A percentile compares a stretch with the other conserved stretches of the same genome.
Conservation (phyloP, 2,113 vertebrate genomes). For the Formicarius rufipectus region DNA sequence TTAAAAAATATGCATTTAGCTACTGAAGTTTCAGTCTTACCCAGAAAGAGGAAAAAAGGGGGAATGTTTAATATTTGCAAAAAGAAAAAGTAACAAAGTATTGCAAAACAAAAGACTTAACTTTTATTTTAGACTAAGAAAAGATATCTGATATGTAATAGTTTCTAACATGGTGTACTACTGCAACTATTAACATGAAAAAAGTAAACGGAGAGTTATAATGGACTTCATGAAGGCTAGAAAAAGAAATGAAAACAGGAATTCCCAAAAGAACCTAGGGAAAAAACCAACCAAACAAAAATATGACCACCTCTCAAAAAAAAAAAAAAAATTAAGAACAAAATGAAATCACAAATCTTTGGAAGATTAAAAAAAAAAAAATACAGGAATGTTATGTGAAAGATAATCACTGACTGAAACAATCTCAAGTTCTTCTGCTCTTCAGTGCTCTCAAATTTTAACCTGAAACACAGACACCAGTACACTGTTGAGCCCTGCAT, state of each 20-base stretch:
- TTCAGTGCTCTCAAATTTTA: background rate
- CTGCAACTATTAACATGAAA: background rate
- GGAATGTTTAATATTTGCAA: background rate
- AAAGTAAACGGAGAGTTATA: background rate
- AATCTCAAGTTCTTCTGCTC: background rate
- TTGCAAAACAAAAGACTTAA: background rate
- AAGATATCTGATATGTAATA: background rate
- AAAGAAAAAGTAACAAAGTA: background rate
- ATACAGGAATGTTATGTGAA: background rate
- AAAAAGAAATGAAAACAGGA: background rate
- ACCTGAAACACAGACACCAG: background rate
- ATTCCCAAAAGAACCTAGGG: background rate
- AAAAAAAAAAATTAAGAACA: background rate
- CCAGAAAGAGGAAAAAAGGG: background rate
- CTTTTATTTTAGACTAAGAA: background rate
- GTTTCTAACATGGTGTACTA: background rate
- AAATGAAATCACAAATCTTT: background rate
- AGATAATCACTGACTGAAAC: background rate
- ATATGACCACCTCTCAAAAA: too few species aligned
- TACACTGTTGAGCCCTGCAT: background rate
- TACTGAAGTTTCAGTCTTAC: background rate
- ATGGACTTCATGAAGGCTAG: background rate
- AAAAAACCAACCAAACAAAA: background rate
- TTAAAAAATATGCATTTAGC: background rate
- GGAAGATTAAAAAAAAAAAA: background rate